A percentile compares a stretch with the other conserved stretches of the same genome.
Conservation (phyloP, 92 coral and sea anemone genomes). For the Epizoanthus stellaris region DNA sequence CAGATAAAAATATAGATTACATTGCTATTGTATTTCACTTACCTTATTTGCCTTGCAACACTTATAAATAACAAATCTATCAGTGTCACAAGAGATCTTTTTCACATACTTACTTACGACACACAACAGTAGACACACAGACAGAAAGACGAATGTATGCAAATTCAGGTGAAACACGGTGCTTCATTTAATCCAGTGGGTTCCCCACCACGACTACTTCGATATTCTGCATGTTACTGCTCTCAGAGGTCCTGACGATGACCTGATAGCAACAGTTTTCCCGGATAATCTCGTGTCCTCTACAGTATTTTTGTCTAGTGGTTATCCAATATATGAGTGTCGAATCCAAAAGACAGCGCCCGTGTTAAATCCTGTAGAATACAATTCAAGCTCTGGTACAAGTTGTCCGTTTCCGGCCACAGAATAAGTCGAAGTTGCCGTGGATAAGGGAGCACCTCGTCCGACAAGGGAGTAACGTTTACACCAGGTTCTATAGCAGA, state of each 20-base stretch:
- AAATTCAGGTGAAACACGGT: neutral
- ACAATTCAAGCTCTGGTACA: neutral
- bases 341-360: neutral
- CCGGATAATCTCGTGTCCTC: neutral
- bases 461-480: neutral
- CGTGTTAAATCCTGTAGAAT: neutral
- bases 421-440: slow-evolving; percentile 38
- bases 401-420: neutral
- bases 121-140: neutral
- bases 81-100: neutral
- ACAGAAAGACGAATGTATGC: neutral
- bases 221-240: slow-evolving; percentile 33
- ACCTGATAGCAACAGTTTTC: neutral
- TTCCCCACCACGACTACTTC: slow-evolving; percentile 29
- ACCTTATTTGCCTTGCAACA: neutral
- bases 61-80: neutral
- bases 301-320: neutral
- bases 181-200: neutral
- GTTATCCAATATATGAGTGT: neutral
- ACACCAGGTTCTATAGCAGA: neutral
- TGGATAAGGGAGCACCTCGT: slow-evolving; percentile 5
- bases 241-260: neutral
- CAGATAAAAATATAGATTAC: neutral
- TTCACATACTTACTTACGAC: slow-evolving; percentile 21
- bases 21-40: neutral